Base-by-base conservation (phyloP, 2,888 invertebrate species). In the Azorinus chamasolen region DNA sequence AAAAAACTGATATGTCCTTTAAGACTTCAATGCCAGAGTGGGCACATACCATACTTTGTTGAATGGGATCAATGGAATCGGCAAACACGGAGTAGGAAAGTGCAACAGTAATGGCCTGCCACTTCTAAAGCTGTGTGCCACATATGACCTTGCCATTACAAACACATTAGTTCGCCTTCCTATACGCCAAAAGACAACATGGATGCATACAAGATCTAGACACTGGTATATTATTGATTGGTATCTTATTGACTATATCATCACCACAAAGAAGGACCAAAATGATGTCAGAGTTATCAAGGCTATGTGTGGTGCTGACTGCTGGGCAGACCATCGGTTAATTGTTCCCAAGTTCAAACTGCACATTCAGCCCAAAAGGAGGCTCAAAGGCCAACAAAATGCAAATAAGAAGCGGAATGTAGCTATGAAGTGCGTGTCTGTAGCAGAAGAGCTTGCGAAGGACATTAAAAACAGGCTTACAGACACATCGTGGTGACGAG, bases 1-100 rank as follows among this genome's bases (percentile, higher is more conserved):
- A 50, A 70, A 41, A 70, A 63, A 45, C 57, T 58, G 22, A 39
- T 70, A n/a, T 18, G 4, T 66, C n/a, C 32, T 61, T 1, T 53
- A 54, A 39, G 61, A 62, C 43, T 70, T 75, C 43, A 65, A 59
- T 46, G 61, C 71, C 24, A 53, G 59, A 46, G 71, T 71, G n/a
- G 70, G 64, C 8, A 45, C 39, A 24, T 45, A 71, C 41, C 16
- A 65, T 48, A 5, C 27, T 6, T 18, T 54, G 37, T 76, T 64
- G 65, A 39, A 57, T 6, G 54, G 51, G 20, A 59, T 71, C 41
- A 16, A n/a, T n/a, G n/a, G n/a, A n/a, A n/a, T 71, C 25, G 54
- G 54, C 3, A 54, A n/a, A 32, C 14, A 54, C n/a, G 54, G 32
- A 54, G n/a, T 16, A n/a, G 37, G 54, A 16, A 32, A 25, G 51